A percentile compares a stretch with the other conserved stretches of the same genome.
Evolutionary conservation across 2,888 invertebrate genomes (phyloP).

Genomic region (Drosophila paramelanica): DNA sequence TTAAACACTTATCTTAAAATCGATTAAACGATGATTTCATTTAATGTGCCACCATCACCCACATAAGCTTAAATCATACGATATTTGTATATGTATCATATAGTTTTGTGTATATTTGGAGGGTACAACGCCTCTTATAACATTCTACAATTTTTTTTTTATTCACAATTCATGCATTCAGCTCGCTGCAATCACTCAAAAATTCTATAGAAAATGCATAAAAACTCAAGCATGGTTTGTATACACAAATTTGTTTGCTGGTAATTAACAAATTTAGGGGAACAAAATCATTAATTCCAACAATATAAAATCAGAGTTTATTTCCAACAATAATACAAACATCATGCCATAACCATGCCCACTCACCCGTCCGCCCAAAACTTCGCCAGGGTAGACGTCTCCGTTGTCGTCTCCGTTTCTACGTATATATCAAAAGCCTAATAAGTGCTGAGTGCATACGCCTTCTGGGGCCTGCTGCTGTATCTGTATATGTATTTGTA

Average conservation of each 20-base stretch:
- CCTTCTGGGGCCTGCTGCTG: slow-evolving; percentile 15
- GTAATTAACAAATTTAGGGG: slow-evolving; percentile 83
- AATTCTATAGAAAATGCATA: slow-evolving; percentile 80
- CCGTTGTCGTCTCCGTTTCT: slow-evolving; percentile 36
- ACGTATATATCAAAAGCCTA: slow-evolving; percentile 66
- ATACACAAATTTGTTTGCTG: slow-evolving; percentile 80
- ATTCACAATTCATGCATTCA: slow-evolving; percentile 14
- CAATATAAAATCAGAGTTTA: slow-evolving; percentile 80
- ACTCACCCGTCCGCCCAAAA: slow-evolving; percentile 7
- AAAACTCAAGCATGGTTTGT: slow-evolving; percentile 78
- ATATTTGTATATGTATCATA: background rate
- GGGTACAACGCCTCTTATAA: background rate
- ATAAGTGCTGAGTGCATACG: slow-evolving; percentile 64
- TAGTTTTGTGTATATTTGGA: background rate
- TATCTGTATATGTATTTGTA: slow-evolving; percentile 17
- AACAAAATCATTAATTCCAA: slow-evolving; percentile 79
- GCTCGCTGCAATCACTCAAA: slow-evolving; percentile 66
- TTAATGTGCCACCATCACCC: background rate
- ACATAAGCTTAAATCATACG: slow-evolving; percentile 13
- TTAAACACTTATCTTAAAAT: background rate
- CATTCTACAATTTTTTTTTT: slow-evolving; percentile 1
- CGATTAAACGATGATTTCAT: background rate
- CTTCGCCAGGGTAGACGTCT: slow-evolving; percentile 22
- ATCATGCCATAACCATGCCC: slow-evolving; percentile 30
- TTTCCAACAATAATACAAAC: slow-evolving; percentile 78